Conservation (phyloP, 2,797 vertebrate genomes). For the Tokudaia tokunoshimensis region DNA sequence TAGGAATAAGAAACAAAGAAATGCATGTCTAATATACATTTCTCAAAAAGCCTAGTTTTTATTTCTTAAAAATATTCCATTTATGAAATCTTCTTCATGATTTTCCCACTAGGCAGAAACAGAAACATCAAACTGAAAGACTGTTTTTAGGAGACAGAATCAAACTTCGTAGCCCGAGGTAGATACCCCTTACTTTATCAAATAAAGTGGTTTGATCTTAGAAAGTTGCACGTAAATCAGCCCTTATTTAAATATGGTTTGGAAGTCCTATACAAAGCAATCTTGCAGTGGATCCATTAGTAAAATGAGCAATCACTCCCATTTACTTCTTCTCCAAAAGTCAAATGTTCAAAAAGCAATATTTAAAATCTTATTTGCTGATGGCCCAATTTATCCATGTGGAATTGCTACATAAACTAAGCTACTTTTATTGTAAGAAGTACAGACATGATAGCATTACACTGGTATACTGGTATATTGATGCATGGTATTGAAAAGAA, state of each 20-base stretch:
- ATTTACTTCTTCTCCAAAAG: constrained; percentile 59
- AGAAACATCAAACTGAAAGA: constrained; percentile 29
- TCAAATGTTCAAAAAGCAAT: constrained; percentile 53
- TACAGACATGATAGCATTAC: not conserved
- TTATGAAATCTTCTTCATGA: constrained; percentile 34
- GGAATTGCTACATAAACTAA: not conserved
- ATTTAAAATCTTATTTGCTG: constrained; percentile 61
- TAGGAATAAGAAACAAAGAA: constrained; percentile 38
- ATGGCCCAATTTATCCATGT: not conserved
- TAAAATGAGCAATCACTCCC: constrained; percentile 57
- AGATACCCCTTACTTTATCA: constrained; percentile 43
- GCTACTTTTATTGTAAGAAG: constrained; percentile 43
- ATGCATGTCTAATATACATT: constrained; percentile 17
- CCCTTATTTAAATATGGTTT: constrained; percentile 66
- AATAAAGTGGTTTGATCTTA: constrained; percentile 69
- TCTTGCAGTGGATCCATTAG: constrained; percentile 41
- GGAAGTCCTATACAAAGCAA: constrained; percentile 50
- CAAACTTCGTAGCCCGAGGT: constrained; percentile 31
- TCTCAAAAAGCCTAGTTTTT: constrained; percentile 16
- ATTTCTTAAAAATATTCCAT: constrained; percentile 60
- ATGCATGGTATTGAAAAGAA: not conserved
- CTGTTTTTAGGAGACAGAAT: constrained; percentile 40
- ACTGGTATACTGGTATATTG: not conserved
- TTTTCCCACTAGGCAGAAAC: constrained; percentile 52
- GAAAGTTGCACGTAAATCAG: constrained; percentile 60